Evolutionary conservation across 2,113 vertebrate species (phyloP).

Genomic region (Tapirus terrestris): DNA sequence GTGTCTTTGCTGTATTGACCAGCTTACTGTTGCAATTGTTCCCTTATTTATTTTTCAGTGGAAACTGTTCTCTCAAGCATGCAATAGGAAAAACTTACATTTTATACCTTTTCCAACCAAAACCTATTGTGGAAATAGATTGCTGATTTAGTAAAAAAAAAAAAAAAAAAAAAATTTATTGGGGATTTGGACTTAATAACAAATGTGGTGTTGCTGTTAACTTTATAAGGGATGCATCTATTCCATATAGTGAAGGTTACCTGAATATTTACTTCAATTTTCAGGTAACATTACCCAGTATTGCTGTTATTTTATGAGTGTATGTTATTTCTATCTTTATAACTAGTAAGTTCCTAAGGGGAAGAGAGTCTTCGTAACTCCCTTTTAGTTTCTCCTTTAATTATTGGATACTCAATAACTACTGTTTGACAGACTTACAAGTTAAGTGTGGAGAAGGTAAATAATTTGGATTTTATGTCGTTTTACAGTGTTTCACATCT

Average conservation of each 20-base stretch:
- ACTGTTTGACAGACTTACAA: slow-evolving; percentile 30
- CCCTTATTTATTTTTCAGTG: slow-evolving; percentile 14
- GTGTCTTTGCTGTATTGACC: neutral
- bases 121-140: neutral
- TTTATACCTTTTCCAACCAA: neutral
- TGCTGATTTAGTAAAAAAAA: neutral
- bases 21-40: neutral
- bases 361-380: neutral
- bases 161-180: neutral
- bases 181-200: neutral
- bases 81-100: neutral
- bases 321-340: slow-evolving; percentile 16
- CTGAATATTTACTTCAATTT: neutral
- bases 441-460: slow-evolving; percentile 63
- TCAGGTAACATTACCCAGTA: neutral
- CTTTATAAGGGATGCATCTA: neutral
- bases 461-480: slow-evolving; percentile 46
- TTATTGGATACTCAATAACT: slow-evolving; percentile 23
- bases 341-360: neutral
- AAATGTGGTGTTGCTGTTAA: neutral
- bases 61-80: slow-evolving; percentile 19
- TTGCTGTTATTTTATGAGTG: slow-evolving; percentile 7
- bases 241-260: neutral
- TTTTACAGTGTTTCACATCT: slow-evolving; percentile 26
- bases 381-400: slow-evolving; percentile 35